A percentile compares a stretch with the other conserved stretches of the same genome.
phyloP scores from a whole-genome alignment of 37 sponge, comb jelly and placozoan genomes.

The Oopsacas minuta region DNA sequence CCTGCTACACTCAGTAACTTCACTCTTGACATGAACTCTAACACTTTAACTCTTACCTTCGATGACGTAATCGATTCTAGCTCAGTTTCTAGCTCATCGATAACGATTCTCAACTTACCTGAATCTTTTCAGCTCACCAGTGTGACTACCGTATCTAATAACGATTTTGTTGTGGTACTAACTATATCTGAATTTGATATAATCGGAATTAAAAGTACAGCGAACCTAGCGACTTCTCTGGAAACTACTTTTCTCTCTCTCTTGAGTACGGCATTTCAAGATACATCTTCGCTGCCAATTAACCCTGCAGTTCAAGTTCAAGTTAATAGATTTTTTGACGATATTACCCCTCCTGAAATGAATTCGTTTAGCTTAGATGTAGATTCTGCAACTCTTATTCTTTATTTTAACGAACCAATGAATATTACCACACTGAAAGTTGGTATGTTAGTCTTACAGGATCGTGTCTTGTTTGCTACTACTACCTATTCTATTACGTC shows the following conservation, averaged over 20 bases:
- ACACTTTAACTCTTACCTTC: conserved; percentile 39
- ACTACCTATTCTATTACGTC: not conserved
- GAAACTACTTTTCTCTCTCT: conserved; percentile 48
- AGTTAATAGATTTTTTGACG: conserved; percentile 26
- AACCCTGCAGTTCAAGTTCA: not conserved
- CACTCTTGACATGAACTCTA: conserved; percentile 28
- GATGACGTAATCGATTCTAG: conserved; percentile 40
- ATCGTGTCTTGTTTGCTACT: not conserved
- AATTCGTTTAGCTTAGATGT: conserved; percentile 42
- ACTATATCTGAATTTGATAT: conserved; percentile 30
- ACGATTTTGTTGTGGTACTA: conserved; percentile 21
- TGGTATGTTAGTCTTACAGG: conserved; percentile 29
- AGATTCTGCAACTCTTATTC: conserved; percentile 33
- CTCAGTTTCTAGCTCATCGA: conserved; percentile 2
- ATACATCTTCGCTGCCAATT: conserved; percentile 23
- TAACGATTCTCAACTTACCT: not conserved
- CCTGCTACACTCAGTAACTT: not conserved
- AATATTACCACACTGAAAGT: conserved; percentile 34
- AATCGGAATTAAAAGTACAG: conserved; percentile 43
- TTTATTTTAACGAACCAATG: conserved; percentile 64
- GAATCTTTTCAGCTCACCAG: not conserved
- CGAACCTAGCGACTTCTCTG: conserved; percentile 29
- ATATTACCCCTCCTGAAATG: conserved; percentile 35
- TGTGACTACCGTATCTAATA: not conserved
- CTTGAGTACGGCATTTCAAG: conserved; percentile 36